Evolutionary conservation across 2,888 invertebrate genomes (phyloP), one percentile per base, ranked within the genome.

Genomic region (Phortica okadai): DNA sequence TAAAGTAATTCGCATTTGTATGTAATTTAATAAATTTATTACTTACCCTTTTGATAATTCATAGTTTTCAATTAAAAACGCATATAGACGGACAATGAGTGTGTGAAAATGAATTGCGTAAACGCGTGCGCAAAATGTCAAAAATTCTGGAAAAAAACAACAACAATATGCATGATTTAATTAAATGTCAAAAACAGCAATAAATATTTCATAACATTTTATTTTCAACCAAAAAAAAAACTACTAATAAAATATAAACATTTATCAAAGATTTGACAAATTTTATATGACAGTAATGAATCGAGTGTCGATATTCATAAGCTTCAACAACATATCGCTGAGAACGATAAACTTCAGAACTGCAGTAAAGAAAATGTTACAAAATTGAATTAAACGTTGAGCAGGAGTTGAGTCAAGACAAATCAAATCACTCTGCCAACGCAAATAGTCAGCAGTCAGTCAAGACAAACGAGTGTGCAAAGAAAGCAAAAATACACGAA

Each of bases 1-100:
- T 41, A 66, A 66, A 14, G 5, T 16, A 54, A 14, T 14, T 3
- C n/a, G 62, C 33, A 62, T 62, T 62, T 14, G 5, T 54, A 14
- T 54, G n/a, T 56, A 45, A 56, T 54, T 33, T 21, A 50, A 58
- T 59, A 67, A 44, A 44, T 69, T 7, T 42, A 45, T 16, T 3
- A 90, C 90, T 90, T 83, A 91, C 90, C 91, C 88, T 90, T 90
- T 84, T 90, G 89, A 87, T 90, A 91, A 89, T 89, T 90, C 90
- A 90, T 90, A 87, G 85, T 90, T 86, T 74, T 78, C 79, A 77
- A 79, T 82, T 80, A 81, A 72, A 74, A 77, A 76, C 80, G 78
- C 84, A 88, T 83, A 79, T 42, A 81, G 21, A 42, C 58, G 41
- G 33, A 50, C 50, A 50, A 50, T 50, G 50, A 50, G 14, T 50